A percentile compares a stretch with the other conserved stretches of the same genome.
phyloP scores from a whole-genome alignment of 2,888 invertebrate genomes.

The Yponomeuta malinellus region DNA sequence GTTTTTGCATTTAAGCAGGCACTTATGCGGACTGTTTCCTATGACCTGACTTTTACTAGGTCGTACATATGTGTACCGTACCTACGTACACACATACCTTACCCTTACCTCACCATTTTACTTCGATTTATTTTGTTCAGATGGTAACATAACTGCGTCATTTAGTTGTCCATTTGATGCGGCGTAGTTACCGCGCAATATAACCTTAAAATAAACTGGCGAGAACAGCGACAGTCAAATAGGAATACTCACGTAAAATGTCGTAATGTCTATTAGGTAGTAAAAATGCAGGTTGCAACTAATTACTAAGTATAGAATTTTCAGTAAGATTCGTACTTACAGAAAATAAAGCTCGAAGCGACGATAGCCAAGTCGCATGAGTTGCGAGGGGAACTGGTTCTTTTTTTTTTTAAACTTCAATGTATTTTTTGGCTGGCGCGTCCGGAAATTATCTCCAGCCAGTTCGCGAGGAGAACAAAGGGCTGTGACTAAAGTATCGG shows the following conservation, averaged over 20 bases:
- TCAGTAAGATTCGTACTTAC: background rate
- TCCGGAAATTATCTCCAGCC: background rate
- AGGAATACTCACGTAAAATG: slow-evolving; percentile 15
- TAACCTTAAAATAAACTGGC: slow-evolving; percentile 46
- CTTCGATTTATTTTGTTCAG: background rate
- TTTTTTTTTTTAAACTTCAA: background rate
- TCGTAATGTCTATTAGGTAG: slow-evolving; percentile 21
- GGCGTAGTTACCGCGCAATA: slow-evolving; percentile 50
- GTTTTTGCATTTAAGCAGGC: too few relatives aligned
- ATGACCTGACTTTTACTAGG: too few relatives aligned
- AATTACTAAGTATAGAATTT: background rate
- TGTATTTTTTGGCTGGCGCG: background rate
- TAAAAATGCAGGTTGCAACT: background rate
- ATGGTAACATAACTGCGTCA: slow-evolving; percentile 51
- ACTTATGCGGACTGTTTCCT: too few relatives aligned
- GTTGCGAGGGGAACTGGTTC: background rate
- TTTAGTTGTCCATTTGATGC: slow-evolving; percentile 45
- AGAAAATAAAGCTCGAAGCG: background rate
- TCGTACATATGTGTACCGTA: too few relatives aligned
- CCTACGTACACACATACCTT: background rate
- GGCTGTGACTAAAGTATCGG: background rate
- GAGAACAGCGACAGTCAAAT: background rate
- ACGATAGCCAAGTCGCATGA: background rate
- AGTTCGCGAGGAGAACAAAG: background rate
- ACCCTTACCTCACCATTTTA: background rate